Percentiles rank a stretch among this genome's conserved stretches.
These are phyloP conservation scores for Drosophila infuscata DNA, from an alignment of 2,888 invertebrate genomes.

Conservation along the genomic window DNA sequence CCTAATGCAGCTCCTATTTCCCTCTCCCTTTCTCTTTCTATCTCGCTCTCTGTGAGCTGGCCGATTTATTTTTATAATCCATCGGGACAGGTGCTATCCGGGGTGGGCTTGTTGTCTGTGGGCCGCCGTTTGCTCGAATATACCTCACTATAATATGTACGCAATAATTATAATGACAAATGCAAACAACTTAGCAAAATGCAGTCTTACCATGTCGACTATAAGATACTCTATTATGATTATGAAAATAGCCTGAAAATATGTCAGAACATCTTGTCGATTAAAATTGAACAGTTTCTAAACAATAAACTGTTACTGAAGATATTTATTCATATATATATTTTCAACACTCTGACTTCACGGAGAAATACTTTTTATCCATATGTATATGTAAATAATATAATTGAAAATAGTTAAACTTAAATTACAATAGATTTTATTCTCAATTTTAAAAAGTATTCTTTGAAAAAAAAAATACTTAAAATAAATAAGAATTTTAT, in stretches of 20 bases:
- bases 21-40: not conserved
- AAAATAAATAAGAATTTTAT: not conserved
- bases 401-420: no score
- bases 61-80: conserved; percentile 55
- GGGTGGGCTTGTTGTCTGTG: not conserved
- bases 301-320: not conserved
- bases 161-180: conserved; percentile 77
- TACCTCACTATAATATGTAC: conserved; percentile 25
- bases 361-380: no score
- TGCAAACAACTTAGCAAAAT: conserved; percentile 35
- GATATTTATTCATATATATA: not conserved
- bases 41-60: conserved; percentile 22
- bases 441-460: not conserved
- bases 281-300: not conserved
- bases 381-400: not conserved
- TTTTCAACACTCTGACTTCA: not conserved
- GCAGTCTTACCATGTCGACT: not conserved
- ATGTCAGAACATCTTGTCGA: not conserved
- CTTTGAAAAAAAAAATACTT: not conserved
- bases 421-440: not conserved
- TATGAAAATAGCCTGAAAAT: not conserved
- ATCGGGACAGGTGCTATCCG: conserved; percentile 4
- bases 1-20: conserved; percentile 10
- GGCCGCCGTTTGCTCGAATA: conserved; percentile 15
- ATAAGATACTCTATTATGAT: not conserved